Conservation (phyloP, 2,797 vertebrate species). For the Chaetophractus vellerosus region DNA sequence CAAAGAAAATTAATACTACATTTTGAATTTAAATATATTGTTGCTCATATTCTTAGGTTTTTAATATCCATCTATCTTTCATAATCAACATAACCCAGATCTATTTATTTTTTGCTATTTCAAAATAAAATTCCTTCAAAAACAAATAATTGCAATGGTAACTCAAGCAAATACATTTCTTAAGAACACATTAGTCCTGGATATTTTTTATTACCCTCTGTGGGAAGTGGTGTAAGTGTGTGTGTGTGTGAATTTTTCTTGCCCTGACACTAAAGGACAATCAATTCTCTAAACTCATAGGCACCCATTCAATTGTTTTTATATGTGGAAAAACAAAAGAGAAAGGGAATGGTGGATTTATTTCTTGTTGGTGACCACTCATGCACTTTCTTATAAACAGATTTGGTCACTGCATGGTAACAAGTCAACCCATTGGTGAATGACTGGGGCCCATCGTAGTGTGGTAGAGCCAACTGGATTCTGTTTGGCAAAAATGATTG, state of each 20-base stretch:
- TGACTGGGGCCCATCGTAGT: neutral
- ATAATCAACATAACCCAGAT: neutral
- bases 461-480: neutral
- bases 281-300: neutral
- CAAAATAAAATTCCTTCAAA: constrained; percentile 43
- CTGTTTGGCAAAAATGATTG: neutral
- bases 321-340: neutral
- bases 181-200: neutral
- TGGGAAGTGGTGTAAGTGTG: neutral
- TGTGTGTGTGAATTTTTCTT: neutral
- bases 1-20: accelerated
- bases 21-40: constrained; percentile 39
- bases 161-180: neutral
- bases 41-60: neutral
- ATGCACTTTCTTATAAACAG: neutral
- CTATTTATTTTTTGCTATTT: neutral
- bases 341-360: neutral
- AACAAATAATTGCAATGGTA: neutral
- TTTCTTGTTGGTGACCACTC: neutral
- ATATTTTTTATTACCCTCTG: neutral
- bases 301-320: constrained; percentile 9
- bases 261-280: neutral
- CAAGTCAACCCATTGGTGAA: neutral
- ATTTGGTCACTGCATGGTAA: neutral
- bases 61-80: neutral